Evolutionary conservation across 2,113 vertebrate genomes (phyloP).

Genomic region (Pardalotus punctatus): DNA sequence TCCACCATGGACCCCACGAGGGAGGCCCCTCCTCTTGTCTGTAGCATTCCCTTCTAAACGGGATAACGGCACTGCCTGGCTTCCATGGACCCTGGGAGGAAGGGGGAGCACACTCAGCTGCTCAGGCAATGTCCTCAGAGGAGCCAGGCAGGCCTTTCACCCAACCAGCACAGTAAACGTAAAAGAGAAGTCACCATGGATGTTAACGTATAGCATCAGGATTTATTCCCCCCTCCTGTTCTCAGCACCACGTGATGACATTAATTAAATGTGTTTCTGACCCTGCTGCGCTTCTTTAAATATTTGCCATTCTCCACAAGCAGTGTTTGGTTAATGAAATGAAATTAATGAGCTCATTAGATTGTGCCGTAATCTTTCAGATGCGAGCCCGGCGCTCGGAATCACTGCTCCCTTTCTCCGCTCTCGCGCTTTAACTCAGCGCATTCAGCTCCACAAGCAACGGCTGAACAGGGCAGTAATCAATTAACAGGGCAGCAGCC

Average conservation of each 20-base stretch:
- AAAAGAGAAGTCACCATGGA: conserved; percentile 38
- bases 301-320: conserved; percentile 71
- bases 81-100: background rate
- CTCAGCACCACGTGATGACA: conserved; percentile 51
- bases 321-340: conserved; percentile 72
- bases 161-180: background rate
- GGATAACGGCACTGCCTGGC: accelerated
- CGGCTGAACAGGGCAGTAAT: background rate
- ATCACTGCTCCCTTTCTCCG: background rate
- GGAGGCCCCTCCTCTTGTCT: background rate
- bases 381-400: conserved; percentile 2
- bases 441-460: background rate
- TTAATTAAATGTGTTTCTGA: conserved; percentile 74
- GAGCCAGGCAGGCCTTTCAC: background rate
- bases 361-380: conserved; percentile 65
- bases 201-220: conserved; percentile 37
- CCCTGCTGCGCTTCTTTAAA: conserved; percentile 71
- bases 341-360: conserved; percentile 75
- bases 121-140: background rate
- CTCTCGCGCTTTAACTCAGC: background rate
- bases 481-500: conserved; percentile 1
- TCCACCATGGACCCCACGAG: accelerated
- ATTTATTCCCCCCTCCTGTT: conserved; percentile 42
- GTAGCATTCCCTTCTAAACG: accelerated
- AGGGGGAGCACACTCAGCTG: background rate